Evolutionary conservation across 2,113 vertebrate genomes (phyloP), one percentile per base, ranked within the genome.

Genomic region (Kryptolebias marmoratus): DNA sequence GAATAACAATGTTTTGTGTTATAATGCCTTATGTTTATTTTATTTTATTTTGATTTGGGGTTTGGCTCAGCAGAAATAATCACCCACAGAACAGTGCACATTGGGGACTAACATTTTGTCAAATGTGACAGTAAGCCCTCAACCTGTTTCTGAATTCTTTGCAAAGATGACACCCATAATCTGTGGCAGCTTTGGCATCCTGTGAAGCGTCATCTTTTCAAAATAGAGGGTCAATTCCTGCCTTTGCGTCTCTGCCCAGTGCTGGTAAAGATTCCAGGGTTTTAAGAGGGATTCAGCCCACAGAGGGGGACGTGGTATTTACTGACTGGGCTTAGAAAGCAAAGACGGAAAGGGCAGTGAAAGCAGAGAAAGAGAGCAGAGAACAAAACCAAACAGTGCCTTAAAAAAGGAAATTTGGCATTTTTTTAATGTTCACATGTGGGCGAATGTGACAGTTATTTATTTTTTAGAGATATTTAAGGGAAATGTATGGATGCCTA

Each of bases 241-340:
- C 50, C 65, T 49, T 6, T 68, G 64, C 64, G 15, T 68, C 39
- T 79, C 76, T 79, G 44, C 74, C 64, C 60, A 55, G 49, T 11
- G 68, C 64, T 64, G 80, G 72, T 64, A 39, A 62, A 68, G 76
- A 81, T 74, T 79, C 68, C 57, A 66, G 77, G 82, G 75, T 81
- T 74, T 84, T 80, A 88, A 56, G 59, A 81, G 31, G 50, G 82
- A 88, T 82, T 80, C 55, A 56, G 75, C 58, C 52, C 75, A 49
- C 83, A 47, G 81, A 53, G 39, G 77, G 77, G 54, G 56, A 15
- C 55, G 0, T 45, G 75, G 68, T 73, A 77, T 83, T 82, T 82
- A 78, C 68, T 42, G 72, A 72, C 32, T 32, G 22, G 68, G 63
- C 48, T 53, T 73, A 59, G 61, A 75, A 70, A 79, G 62, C 47